phyloP scores from a whole-genome alignment of 2,888 invertebrate species.

The Agrenia bidenticulata region DNA sequence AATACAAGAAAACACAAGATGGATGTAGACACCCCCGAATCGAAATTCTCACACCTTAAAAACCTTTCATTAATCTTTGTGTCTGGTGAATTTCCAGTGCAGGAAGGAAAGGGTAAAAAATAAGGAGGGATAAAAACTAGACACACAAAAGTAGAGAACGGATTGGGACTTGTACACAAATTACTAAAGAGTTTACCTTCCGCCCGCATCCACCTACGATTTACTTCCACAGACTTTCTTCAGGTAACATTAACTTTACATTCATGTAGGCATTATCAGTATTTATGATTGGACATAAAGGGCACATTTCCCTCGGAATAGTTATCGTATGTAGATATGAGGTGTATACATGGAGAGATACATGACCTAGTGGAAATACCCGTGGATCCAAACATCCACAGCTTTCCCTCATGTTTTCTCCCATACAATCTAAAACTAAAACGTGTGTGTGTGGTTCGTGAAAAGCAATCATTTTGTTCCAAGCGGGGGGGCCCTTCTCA shows the following conservation, averaged over 20 bases:
- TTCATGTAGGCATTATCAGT: conserved; percentile 18
- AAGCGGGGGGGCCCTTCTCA: conserved; percentile 4
- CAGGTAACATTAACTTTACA: conserved; percentile 15
- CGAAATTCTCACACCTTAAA: background rate
- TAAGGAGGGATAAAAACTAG: no score
- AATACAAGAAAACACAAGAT: no score
- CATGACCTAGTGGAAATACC: no score
- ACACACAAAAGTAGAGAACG: background rate
- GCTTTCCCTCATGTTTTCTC: no score
- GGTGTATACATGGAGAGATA: no score
- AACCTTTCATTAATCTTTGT: background rate
- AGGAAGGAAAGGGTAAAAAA: no score
- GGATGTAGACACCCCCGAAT: no score
- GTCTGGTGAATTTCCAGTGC: background rate
- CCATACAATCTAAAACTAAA: no score
- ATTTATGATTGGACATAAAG: conserved; percentile 18
- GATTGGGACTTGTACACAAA: background rate
- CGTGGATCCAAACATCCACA: no score
- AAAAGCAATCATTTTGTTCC: conserved; percentile 22
- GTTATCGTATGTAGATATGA: no score
- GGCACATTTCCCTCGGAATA: background rate
- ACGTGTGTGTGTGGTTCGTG: background rate
- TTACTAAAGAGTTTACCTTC: background rate
- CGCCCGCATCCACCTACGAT: background rate
- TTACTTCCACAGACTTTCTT: background rate